Evolutionary conservation across 1,140 invertebrate species (phyloP).

Genomic region (roundworm (Caenorhabditis elegans)): DNA sequence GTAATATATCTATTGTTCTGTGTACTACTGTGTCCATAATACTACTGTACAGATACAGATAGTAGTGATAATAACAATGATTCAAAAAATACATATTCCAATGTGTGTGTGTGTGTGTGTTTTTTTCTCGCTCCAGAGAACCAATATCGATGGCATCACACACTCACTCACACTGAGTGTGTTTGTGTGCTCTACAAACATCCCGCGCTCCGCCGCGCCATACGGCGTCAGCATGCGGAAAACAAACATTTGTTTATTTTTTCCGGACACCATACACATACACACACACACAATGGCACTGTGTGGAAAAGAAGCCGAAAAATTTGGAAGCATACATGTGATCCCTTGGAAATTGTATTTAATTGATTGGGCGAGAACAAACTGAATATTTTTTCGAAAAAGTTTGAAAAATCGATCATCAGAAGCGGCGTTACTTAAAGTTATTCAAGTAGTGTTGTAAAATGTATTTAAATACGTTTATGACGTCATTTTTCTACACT

Average conservation of each 20-base stretch:
- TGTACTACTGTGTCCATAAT: neutral
- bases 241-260: constrained; percentile 19
- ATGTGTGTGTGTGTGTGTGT: no score
- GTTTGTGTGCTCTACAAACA: constrained; percentile 28
- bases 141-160: constrained; percentile 23
- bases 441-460: no score
- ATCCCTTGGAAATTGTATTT: neutral
- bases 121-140: no score
- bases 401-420: no score
- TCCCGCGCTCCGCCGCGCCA: neutral
- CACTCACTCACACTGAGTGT: neutral
- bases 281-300: neutral
- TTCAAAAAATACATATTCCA: no score
- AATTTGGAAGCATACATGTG: neutral
- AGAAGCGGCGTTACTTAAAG: no score
- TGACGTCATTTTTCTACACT: no score
- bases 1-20: constrained; percentile 6
- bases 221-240: constrained; percentile 24
- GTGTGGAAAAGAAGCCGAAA: neutral
- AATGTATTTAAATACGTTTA: no score
- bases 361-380: neutral
- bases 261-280: neutral
- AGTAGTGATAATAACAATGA: neutral
- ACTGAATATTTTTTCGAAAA: no score
- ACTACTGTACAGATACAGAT: neutral